Evolutionary conservation across 2,888 invertebrate genomes (phyloP).

Genomic region (Polymixis lichenea): DNA sequence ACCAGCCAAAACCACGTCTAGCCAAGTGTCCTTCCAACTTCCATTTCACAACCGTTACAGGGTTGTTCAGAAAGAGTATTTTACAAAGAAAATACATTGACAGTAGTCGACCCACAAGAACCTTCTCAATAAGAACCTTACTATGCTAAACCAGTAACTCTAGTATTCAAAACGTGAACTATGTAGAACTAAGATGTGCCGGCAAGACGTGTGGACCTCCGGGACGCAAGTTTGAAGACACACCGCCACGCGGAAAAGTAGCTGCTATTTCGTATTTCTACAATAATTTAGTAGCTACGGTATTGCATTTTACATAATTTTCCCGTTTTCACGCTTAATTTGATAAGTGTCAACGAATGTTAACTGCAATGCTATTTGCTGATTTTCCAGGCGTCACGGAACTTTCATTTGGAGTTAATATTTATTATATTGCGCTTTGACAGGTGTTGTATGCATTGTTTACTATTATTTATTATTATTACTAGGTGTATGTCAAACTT

Average conservation of each 20-base stretch:
- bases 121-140: conserved; percentile 7
- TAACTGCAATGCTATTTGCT: too few relatives aligned
- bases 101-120: not conserved
- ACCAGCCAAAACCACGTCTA: too few relatives aligned
- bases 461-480: too few relatives aligned
- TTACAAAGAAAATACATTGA: not conserved
- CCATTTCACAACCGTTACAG: not conserved
- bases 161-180: conserved; percentile 41
- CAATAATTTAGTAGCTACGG: conserved; percentile 32
- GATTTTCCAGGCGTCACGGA: too few relatives aligned
- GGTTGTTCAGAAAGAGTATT: not conserved
- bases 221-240: conserved; percentile 40
- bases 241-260: conserved; percentile 13
- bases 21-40: not conserved
- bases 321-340: conserved; percentile 8
- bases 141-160: conserved; percentile 23
- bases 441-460: too few relatives aligned
- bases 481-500: too few relatives aligned
- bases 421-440: too few relatives aligned
- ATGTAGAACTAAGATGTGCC: conserved; percentile 20
- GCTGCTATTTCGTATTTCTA: conserved; percentile 38
- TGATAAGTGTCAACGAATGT: conserved; percentile 3
- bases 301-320: conserved; percentile 26
- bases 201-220: conserved; percentile 35
- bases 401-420: too few relatives aligned